Evolutionary conservation across 2,113 vertebrate genomes (phyloP), one percentile per base, ranked within the genome.

Genomic region (Cnemophilus loriae): DNA sequence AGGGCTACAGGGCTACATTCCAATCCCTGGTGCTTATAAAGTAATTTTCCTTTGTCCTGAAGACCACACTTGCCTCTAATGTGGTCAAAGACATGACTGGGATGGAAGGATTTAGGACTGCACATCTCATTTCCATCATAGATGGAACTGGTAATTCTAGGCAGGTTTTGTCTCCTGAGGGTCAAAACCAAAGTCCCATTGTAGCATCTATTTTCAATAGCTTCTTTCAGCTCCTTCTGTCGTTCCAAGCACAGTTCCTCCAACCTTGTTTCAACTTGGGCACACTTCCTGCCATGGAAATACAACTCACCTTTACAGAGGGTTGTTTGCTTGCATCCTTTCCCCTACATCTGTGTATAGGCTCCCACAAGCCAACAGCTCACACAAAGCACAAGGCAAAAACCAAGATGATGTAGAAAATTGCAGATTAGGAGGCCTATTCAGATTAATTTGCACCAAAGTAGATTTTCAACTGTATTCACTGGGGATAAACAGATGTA

Each of bases 1-100:
- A 73, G 76, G 59, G 61, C 79, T 93, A 67, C 86, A 77, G 57
- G 55, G 57, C 71, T 90, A 63, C 86, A 78, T 92, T 94, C 81
- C 84, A 90, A 10, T 20, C 50, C 64, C 67, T 76, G 21, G 21
- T 79, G 67, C 42, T 94, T 92, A 74, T 67, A 88, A 78, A 71
- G 57, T 65, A 57, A 81, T 95, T 91, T 74, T 90, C 46, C 49
- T 91, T 80, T 76, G 70, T 93, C 44, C 39, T 91, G 37, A 63
- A 52, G 75, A 94, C 42, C 23, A 50, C 59, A 37, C 13, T 90
- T 88, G 23, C 80, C 50, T 84, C 68, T 89, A 55, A 90, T 81
- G 71, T 93, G 60, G 71, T 86, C 56, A 78, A 90, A 93, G 26
- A 47, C 56, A 55, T 70, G 50, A 41, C 17, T 67, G 52, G 11